phyloP scores from a whole-genome alignment of 1,140 invertebrate species.

The Asobara japonica region DNA sequence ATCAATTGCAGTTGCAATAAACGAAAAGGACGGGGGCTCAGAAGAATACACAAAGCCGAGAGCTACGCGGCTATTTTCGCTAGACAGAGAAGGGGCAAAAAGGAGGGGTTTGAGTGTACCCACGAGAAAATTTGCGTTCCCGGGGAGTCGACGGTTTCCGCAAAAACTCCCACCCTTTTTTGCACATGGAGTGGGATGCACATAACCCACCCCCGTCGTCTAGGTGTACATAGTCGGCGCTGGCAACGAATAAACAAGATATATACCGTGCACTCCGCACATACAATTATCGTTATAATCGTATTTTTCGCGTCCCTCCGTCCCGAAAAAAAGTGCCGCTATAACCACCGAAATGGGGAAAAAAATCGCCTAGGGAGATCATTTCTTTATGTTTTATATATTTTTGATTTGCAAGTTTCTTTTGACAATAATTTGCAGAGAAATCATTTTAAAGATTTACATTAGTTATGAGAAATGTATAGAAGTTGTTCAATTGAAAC shows the following conservation, averaged over 20 bases:
- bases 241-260: slow-evolving; percentile 61
- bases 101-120: slow-evolving; percentile 20
- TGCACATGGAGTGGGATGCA: slow-evolving; percentile 26
- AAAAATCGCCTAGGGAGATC: too few relatives aligned
- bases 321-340: background rate
- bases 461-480: too few relatives aligned
- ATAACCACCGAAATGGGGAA: too few relatives aligned
- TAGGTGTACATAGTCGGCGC: slow-evolving; percentile 42
- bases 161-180: slow-evolving; percentile 19
- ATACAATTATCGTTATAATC: slow-evolving; percentile 66
- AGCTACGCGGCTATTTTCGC: slow-evolving; percentile 48
- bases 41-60: slow-evolving; percentile 48
- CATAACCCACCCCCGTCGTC: slow-evolving; percentile 27
- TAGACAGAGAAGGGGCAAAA: slow-evolving; percentile 11
- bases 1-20: slow-evolving; percentile 51
- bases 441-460: too few relatives aligned
- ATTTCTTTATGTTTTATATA: too few relatives aligned
- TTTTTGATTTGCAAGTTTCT: too few relatives aligned
- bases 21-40: slow-evolving; percentile 44
- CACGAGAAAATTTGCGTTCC: slow-evolving; percentile 52
- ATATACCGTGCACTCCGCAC: slow-evolving; percentile 57
- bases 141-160: slow-evolving; percentile 43
- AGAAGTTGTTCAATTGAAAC: too few relatives aligned
- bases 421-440: too few relatives aligned
- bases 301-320: slow-evolving; percentile 58